Evolutionary conservation across 2,888 invertebrate genomes (phyloP).

Genomic region (Lutraria lutraria): DNA sequence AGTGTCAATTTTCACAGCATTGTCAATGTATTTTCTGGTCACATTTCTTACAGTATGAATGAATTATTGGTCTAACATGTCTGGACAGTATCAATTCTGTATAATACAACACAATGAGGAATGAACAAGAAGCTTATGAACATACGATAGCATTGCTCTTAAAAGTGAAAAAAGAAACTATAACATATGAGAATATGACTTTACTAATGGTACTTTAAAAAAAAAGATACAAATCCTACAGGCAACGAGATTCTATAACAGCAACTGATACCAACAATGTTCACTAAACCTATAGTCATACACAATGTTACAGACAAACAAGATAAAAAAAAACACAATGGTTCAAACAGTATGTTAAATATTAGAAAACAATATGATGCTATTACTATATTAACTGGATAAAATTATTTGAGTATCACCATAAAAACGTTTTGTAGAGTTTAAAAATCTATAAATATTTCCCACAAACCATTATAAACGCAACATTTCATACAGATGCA

Average conservation of each 20-base stretch:
- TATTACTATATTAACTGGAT: background rate
- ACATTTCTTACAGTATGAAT: background rate
- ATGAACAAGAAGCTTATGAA: constrained; percentile 4
- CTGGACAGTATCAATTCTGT: constrained; percentile 15
- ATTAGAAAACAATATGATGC: background rate
- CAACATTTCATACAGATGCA: background rate
- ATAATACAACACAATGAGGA: background rate
- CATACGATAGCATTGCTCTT: background rate
- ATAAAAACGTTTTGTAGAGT: background rate
- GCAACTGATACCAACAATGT: background rate
- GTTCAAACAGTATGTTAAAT: background rate
- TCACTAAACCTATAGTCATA: constrained; percentile 9
- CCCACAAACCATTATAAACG: background rate
- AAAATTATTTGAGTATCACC: background rate
- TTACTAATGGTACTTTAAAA: constrained; percentile 13
- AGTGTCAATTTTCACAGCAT: background rate
- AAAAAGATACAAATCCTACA: constrained; percentile 11
- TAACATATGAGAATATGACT: constrained; percentile 3
- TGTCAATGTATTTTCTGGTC: background rate
- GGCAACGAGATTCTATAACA: constrained; percentile 4
- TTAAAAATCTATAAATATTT: constrained; percentile 15
- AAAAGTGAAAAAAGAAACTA: background rate
- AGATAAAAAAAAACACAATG: background rate
- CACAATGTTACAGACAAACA: background rate
- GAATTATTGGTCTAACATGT: background rate